Base-by-base conservation (phyloP, 2,888 invertebrate genomes). In the Parnassius orleans region DNA sequence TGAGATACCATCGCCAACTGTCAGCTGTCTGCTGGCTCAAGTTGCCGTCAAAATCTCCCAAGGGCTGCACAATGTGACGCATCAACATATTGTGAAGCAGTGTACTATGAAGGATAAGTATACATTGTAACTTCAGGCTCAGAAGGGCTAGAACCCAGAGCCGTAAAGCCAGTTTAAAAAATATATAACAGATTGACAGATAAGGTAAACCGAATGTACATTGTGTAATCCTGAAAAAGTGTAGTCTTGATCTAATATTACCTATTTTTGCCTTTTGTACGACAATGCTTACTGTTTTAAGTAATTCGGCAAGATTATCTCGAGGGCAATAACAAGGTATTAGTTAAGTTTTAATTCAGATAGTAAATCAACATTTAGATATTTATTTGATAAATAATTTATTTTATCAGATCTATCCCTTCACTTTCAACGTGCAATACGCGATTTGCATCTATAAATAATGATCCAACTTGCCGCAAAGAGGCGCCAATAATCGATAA, bases 401-500 rank as follows among this genome's bases (percentile, higher is more conserved):
- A 33, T 33, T 33, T 33, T 33, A 33, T 51, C 70, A 91, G 90
- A 68, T 84, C 84, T 3, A 65, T 85, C 11, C 84, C 88, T 61
- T 78, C 84, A 2, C 81, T 85, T 59, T 83, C 89, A 52, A 81
- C 83, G 57, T 68, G 73, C 52, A 73, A 71, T 60, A 15, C 74
- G 51, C 71, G 70, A 10, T 68, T 68, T 54, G 63, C 69, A 0
- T 68, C 71, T 19, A 60, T 65, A 14, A 60, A 66, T 10, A 86
- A 89, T 10, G 86, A 89, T 64, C 83, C 85, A 9, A 67, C 69
- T 1, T 66, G 72, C 47, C 72, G 78, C 9, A 88, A 85, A 57
- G 93, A 93, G 70, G 91, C 93, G 5, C 87, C 90, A 1, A 85
- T 74, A 63, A 87, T 93, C 53, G 93, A 94, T 56, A 80, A 91